A percentile compares a stretch with the other conserved stretches of the same genome.
Conservation (phyloP, 2,797 vertebrate genomes). For the Sylvia borin region DNA sequence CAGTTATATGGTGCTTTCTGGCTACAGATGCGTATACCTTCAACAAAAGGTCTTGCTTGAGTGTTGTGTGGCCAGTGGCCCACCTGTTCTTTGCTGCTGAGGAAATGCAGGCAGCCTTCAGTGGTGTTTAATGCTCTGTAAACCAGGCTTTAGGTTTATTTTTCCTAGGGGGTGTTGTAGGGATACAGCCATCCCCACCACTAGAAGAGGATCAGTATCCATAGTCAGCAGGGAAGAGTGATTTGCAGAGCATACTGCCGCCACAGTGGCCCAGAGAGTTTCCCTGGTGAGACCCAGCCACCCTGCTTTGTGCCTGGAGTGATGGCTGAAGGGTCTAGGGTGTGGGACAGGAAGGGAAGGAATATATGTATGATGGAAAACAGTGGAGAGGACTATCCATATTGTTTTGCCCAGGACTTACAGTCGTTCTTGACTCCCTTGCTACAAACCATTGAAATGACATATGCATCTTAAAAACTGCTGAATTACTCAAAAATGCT, state of each 20-base stretch:
- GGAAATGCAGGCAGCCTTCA: neutral
- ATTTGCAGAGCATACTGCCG: neutral
- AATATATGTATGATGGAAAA: no score
- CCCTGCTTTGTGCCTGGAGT: rapidly evolving
- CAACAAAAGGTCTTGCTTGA: neutral
- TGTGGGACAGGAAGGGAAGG: neutral
- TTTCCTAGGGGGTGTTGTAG: neutral
- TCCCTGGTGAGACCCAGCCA: neutral
- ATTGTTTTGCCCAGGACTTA: neutral
- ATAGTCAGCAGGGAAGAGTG: rapidly evolving
- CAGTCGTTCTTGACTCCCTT: rapidly evolving
- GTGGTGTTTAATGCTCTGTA: neutral
- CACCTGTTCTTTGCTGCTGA: neutral
- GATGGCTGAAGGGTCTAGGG: neutral
- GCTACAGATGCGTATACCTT: neutral
- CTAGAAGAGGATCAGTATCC: neutral
- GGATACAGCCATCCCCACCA: neutral
- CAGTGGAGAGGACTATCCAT: neutral
- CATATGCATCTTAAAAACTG: neutral
- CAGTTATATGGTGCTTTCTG: neutral
- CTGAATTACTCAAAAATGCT: neutral
- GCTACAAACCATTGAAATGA: neutral
- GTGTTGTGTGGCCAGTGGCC: neutral
- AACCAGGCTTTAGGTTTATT: neutral
- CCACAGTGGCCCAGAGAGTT: neutral